phyloP scores from a whole-genome alignment of 1,140 invertebrate genomes.

The Chrysopa pallens region DNA sequence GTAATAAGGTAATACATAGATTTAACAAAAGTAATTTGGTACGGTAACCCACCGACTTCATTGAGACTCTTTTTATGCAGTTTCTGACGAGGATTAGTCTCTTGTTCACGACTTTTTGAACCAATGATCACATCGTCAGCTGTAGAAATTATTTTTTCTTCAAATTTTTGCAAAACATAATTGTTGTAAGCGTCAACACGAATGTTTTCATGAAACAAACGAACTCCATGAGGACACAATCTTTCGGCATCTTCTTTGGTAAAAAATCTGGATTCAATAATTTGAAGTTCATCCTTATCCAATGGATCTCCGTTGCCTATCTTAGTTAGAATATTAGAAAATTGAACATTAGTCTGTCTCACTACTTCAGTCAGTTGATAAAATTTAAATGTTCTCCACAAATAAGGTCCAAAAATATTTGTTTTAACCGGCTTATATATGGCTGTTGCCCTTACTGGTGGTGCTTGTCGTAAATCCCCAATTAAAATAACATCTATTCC shows the following conservation, averaged over 20 bases:
- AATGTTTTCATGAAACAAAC: conserved; percentile 9
- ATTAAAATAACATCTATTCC: conserved; percentile 10
- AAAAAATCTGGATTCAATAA: conserved; percentile 11
- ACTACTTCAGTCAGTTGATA: conserved; percentile 15
- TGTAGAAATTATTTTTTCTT: conserved; percentile 11
- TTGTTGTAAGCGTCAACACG: conserved; percentile 10
- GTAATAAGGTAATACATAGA: conserved; percentile 17
- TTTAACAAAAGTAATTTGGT: conserved; percentile 15
- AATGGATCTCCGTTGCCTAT: conserved; percentile 12
- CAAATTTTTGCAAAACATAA: conserved; percentile 8
- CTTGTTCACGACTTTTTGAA: background rate
- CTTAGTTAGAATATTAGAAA: conserved; percentile 16
- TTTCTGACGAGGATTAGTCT: conserved; percentile 10
- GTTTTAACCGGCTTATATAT: conserved; percentile 10
- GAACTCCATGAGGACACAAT: conserved; percentile 7
- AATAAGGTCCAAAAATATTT: conserved; percentile 10
- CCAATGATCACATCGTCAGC: conserved; percentile 9
- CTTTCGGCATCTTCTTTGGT: conserved; percentile 6
- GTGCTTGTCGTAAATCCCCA: conserved; percentile 9
- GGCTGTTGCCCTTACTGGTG: conserved; percentile 13
- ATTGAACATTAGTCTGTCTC: conserved; percentile 13
- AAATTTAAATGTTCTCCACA: conserved; percentile 13
- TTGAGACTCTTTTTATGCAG: conserved; percentile 17
- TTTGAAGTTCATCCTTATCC: conserved; percentile 4
- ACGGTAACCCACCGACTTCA: conserved; percentile 19